These are phyloP conservation scores for Microplitis demolitor DNA, from an alignment of 1,140 invertebrate species.

Conservation along the genomic window DNA sequence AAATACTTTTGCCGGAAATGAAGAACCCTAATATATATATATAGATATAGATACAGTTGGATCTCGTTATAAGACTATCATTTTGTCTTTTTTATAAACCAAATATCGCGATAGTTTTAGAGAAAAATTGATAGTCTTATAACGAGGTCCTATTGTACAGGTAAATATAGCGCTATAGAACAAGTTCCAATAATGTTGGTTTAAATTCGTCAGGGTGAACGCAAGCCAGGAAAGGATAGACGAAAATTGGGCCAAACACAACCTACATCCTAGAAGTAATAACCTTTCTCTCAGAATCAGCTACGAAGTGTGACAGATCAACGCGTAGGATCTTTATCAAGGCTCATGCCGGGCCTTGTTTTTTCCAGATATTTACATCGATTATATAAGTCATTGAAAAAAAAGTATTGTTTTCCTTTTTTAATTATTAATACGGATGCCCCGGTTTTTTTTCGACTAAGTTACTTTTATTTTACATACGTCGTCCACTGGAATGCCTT, in stretches of 20 bases:
- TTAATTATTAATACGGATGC: not conserved
- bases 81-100: no score
- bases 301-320: not conserved
- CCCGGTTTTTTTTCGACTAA: not conserved
- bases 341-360: constrained; percentile 1
- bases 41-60: no score
- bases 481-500: constrained; percentile 66
- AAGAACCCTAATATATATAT: no score
- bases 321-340: constrained; percentile 21
- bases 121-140: no score
- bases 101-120: no score
- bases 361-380: not conserved
- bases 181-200: not conserved
- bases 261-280: constrained; percentile 5
- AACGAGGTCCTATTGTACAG: no score
- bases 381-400: constrained; percentile 1
- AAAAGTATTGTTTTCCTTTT: not conserved
- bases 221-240: not conserved
- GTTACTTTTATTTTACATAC: constrained; percentile 52
- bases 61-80: no score
- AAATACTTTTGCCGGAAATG: no score
- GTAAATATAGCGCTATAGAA: no score
- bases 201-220: not conserved
- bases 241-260: constrained; percentile 9
- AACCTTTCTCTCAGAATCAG: constrained; percentile 18